Evolutionary conservation across 2,113 vertebrate genomes (phyloP).

Genomic region (Clarias gariepinus): DNA sequence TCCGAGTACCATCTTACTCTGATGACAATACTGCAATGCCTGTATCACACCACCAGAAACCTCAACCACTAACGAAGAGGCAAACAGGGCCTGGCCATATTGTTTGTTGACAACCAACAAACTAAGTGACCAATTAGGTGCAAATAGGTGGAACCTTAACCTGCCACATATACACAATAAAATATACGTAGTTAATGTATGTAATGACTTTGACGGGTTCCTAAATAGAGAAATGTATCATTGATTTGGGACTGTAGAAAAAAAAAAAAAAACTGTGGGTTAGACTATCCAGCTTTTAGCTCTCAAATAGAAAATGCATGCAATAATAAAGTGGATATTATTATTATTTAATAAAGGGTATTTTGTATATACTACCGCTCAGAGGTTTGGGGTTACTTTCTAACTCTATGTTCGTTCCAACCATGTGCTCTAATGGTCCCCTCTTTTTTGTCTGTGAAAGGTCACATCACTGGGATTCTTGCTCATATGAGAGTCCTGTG

Average conservation of each 20-base stretch:
- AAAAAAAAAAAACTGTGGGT: background rate
- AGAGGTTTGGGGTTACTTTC: too few species aligned
- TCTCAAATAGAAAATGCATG: conserved; percentile 56
- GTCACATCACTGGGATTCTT: too few species aligned
- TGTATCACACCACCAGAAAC: background rate
- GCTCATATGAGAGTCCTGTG: too few species aligned
- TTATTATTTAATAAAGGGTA: too few species aligned
- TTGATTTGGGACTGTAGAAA: background rate
- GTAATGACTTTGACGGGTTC: background rate
- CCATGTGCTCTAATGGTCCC: too few species aligned
- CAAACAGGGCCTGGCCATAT: background rate
- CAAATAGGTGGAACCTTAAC: too few species aligned
- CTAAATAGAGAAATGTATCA: conserved; percentile 2
- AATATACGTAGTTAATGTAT: conserved; percentile 56
- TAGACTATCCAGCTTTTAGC: background rate
- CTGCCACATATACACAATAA: conserved; percentile 58
- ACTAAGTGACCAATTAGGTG: too few species aligned
- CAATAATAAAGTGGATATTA: conserved; percentile 74
- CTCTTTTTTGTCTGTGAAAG: too few species aligned
- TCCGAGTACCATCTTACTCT: too few species aligned
- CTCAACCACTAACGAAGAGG: background rate
- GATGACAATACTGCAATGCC: background rate
- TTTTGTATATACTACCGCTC: too few species aligned
- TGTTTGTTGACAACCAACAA: too few species aligned
- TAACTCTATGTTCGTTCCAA: too few species aligned